phyloP scores from a whole-genome alignment of 2,113 vertebrate genomes.

The Odontesthes bonariensis region DNA sequence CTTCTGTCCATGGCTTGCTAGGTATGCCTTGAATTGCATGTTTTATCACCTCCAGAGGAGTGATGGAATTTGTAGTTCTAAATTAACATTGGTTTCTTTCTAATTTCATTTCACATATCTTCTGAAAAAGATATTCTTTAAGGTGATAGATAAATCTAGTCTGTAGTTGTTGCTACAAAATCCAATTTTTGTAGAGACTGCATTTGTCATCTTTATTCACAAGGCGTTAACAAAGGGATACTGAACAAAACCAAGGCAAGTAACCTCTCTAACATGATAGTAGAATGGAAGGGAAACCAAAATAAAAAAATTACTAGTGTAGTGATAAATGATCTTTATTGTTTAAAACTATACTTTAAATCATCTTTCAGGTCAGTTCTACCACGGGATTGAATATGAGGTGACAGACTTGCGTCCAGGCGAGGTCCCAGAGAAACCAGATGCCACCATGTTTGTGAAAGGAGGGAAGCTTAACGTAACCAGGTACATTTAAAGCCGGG shows the following conservation, averaged over 20 bases:
- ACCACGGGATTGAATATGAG: constrained; percentile 87
- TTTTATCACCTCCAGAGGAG: not conserved
- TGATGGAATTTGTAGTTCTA: not conserved
- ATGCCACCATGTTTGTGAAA: constrained; percentile 93
- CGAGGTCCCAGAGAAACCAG: constrained; percentile 88
- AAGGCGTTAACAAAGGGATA: no score
- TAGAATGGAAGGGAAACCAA: no score
- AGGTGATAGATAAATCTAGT: no score
- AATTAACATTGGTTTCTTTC: no score
- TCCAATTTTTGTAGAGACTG: no score
- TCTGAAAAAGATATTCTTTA: no score
- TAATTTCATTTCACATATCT: no score
- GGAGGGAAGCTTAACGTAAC: constrained; percentile 89
- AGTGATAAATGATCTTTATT: not conserved
- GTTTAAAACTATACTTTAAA: not conserved
- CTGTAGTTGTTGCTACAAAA: no score
- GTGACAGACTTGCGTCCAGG: constrained; percentile 87
- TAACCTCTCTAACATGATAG: no score
- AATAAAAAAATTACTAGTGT: no score
- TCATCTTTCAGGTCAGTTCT: constrained; percentile 90
- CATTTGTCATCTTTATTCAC: no score
- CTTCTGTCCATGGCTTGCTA: constrained; percentile 89
- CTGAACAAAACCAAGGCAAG: no score
- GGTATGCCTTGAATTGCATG: constrained; percentile 80
- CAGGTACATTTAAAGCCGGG: constrained; percentile 81